Base-by-base conservation (phyloP, 2,113 vertebrate genomes). In the Monopterus albus region DNA sequence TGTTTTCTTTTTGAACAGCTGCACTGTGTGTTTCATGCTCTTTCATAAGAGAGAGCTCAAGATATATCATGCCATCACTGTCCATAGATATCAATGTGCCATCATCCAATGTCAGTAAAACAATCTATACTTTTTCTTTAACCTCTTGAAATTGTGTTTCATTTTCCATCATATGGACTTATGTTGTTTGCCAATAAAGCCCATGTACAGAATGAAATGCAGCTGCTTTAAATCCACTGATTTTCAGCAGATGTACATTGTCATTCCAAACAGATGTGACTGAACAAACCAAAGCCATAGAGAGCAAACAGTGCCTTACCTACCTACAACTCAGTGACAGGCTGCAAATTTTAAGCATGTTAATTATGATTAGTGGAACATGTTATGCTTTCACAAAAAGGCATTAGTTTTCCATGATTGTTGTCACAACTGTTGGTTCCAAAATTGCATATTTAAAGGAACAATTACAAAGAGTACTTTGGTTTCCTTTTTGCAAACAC, bases 281-380 rank as follows among this genome's bases (percentile, higher is more conserved):
- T 90, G 91, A 91, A 92, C 94, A 91, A 94, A 95, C 91, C 92
- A 93, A 92, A 95, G 94, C 93, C 93, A 93, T 90, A 88, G 91
- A 91, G 91, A 94, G 91, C 91, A 92, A 92, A 94, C 70, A 81
- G 87, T 91, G 90, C 91, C 90, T 92, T 94, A 93, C 91, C 92
- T 94, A 92, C 94, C 91, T 81, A 91, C 90, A 91, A 90, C 91
- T 92, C 85, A 82, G 12, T 61, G 57, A 71, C 56, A 82, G 29
- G 71, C 56, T 67, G 45, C 31, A 67, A 56, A 53, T 49, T 66
- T 9, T 29, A 18, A 46, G 57, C 23, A 50, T 49, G 36, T 49
- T 57, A 51, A 71, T 75, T 73, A 57, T 55, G 63, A 86, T 45
- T 15, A 58, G 36, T 38, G 51, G 21, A 59, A 57, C 40, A 65